phyloP scores from a whole-genome alignment of 2,888 invertebrate genomes.

The Marronus borbonicus region DNA sequence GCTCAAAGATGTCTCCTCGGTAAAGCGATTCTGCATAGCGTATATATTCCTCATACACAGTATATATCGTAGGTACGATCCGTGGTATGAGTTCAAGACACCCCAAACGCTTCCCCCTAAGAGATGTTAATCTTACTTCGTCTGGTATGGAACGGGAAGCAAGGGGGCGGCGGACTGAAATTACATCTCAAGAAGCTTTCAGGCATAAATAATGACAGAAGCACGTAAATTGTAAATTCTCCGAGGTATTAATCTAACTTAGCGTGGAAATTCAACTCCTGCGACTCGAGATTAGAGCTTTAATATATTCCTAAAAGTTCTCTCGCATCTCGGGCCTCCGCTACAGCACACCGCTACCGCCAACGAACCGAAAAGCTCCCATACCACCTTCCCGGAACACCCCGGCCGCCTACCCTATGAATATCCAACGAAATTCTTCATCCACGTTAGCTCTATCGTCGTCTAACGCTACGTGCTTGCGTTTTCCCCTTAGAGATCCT shows the following conservation, averaged over 20 bases:
- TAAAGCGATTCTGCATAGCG: neutral
- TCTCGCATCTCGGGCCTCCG: conserved; percentile 59
- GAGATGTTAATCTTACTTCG: conserved; percentile 66
- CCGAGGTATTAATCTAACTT: conserved; percentile 72
- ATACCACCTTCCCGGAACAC: conserved; percentile 19
- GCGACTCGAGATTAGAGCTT: conserved; percentile 70
- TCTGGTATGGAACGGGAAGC: neutral
- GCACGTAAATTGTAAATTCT: conserved; percentile 71
- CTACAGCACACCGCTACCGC: conserved; percentile 34
- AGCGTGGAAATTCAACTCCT: conserved; percentile 71
- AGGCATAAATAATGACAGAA: conserved; percentile 71
- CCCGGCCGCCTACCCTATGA: conserved; percentile 1
- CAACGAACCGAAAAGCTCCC: conserved; percentile 60
- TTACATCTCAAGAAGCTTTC: conserved; percentile 70
- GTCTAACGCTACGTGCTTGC: conserved; percentile 51
- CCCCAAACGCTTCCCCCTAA: conserved; percentile 4
- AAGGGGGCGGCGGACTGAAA: conserved; percentile 63
- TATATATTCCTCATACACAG: neutral
- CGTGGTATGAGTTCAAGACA: conserved; percentile 8
- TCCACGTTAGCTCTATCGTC: conserved; percentile 6
- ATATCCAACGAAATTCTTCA: conserved; percentile 9
- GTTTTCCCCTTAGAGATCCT: conserved; percentile 11
- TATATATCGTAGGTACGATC: neutral
- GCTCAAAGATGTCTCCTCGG: neutral
- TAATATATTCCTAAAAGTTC: conserved; percentile 71